phyloP scores from a whole-genome alignment of 2,797 vertebrate species.

The Cynodonichthys magdalenae region DNA sequence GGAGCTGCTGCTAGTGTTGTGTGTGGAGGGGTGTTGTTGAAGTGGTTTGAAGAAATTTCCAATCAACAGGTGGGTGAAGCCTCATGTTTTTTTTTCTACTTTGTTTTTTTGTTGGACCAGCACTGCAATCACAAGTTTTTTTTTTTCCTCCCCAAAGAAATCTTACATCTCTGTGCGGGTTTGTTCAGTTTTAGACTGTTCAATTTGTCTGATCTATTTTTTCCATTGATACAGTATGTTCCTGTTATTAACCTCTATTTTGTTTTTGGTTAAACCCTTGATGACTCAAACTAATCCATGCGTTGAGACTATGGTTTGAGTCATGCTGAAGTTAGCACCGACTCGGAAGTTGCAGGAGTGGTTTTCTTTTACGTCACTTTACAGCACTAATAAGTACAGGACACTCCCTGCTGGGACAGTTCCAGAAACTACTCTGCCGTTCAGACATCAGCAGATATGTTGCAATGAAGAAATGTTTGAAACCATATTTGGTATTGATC shows the following conservation, averaged over 20 bases:
- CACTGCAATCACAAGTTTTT: no score
- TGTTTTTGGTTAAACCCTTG: conserved; percentile 4
- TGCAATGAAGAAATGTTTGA: conserved; percentile 18
- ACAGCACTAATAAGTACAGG: not conserved
- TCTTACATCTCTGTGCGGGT: not conserved
- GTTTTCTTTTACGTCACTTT: conserved; percentile 23
- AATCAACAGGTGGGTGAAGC: conserved; percentile 70
- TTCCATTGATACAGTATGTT: not conserved
- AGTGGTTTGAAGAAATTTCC: conserved; percentile 54
- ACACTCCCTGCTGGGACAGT: conserved; percentile 35
- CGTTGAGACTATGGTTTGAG: conserved; percentile 8
- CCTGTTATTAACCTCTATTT: conserved; percentile 2
- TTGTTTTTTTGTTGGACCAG: not conserved
- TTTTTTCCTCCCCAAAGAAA: not conserved
- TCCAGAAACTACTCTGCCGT: conserved; percentile 3
- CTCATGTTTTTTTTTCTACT: conserved; percentile 12
- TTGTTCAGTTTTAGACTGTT: not conserved
- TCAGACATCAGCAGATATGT: conserved; percentile 5
- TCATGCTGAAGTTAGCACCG: conserved; percentile 13
- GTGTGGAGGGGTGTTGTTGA: conserved; percentile 39
- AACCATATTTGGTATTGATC: not conserved
- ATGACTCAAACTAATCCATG: conserved; percentile 10
- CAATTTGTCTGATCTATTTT: not conserved
- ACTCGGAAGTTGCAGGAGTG: not conserved
- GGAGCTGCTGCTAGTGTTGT: conserved; percentile 24